Evolutionary conservation across 2,113 vertebrate genomes (phyloP).

Genomic region (Xerus inauris): DNA sequence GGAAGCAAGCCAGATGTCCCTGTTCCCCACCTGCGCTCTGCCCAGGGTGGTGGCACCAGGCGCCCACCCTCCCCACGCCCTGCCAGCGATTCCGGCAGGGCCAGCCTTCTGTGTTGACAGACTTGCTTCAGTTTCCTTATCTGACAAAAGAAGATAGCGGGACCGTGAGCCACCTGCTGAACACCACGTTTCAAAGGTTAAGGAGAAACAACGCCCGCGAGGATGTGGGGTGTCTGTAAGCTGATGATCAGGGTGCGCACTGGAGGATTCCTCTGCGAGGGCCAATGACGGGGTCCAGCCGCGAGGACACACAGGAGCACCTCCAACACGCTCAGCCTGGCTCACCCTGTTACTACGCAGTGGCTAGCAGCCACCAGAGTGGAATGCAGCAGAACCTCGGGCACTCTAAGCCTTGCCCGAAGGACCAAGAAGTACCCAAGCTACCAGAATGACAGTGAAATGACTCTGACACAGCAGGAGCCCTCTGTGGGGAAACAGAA

Average conservation of each 20-base stretch:
- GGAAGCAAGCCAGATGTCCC: background rate
- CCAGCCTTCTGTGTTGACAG: background rate
- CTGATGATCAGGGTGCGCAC: too few relatives aligned
- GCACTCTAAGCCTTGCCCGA: background rate
- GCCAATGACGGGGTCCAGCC: too few relatives aligned
- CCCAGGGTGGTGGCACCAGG: too few relatives aligned
- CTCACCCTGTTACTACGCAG: background rate
- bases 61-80: background rate
- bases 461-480: slow-evolving; percentile 40
- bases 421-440: background rate
- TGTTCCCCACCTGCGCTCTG: rapidly evolving
- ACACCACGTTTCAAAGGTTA: background rate
- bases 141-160: background rate
- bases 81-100: background rate
- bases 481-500: background rate
- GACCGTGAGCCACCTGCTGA: background rate
- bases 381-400: background rate
- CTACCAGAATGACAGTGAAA: slow-evolving; percentile 57
- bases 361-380: background rate
- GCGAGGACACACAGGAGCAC: background rate
- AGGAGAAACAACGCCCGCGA: background rate
- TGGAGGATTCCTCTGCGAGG: too few relatives aligned
- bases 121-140: background rate
- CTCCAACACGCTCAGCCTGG: background rate
- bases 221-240: background rate